Evolutionary conservation across 2,113 vertebrate genomes (phyloP), one percentile per base, ranked within the genome.

Genomic region (Seriola dumerili): DNA sequence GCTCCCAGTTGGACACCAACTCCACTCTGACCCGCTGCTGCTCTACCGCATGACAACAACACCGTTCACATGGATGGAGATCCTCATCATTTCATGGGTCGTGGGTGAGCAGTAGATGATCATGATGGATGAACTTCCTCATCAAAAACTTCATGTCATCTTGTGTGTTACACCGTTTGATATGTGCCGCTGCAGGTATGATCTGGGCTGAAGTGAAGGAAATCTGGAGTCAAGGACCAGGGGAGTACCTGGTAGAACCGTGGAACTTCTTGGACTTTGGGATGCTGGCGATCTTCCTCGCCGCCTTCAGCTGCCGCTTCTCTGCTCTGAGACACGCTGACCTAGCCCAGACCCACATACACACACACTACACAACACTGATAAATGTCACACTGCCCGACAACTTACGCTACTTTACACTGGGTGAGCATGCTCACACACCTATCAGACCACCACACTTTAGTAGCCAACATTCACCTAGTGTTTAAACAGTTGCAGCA

Each of bases 131-230:
- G 2, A 76, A 42, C 42, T 16, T 40, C 11, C 14, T 59, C 7
- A 44, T 38, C 1, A 34, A 10, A 48, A 17, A 34, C 32, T 17
- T 21, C 2, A 14, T 21, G 17, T 23, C 68, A n/a, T 38, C 29
- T 6, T 55, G 16, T 16, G 9, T 58, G 3, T 17, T 16, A 5
- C 17, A 7, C 21, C 10, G 16, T 52, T 11, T 81, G 29, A 50
- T 2, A 1, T 62, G 48, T 85, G 36, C 36, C 14, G 21, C 69
- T 75, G 48, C 76, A 99, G 98, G 98, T 58, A 99, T 99, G 98
- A 98, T 99, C 95, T 99, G 98, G 98, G 96, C 97, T 4, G 98
- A 99, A 90, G 99, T 99, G 92, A 99, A 99, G 94, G 98, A 99
- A 94, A 99, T 99, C 84, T 99, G 98, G 98, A 97, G 96, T 73